Evolutionary conservation across 2,797 vertebrate genomes (phyloP), one percentile per base, ranked within the genome.

Genomic region (Psittacula derbiana): DNA sequence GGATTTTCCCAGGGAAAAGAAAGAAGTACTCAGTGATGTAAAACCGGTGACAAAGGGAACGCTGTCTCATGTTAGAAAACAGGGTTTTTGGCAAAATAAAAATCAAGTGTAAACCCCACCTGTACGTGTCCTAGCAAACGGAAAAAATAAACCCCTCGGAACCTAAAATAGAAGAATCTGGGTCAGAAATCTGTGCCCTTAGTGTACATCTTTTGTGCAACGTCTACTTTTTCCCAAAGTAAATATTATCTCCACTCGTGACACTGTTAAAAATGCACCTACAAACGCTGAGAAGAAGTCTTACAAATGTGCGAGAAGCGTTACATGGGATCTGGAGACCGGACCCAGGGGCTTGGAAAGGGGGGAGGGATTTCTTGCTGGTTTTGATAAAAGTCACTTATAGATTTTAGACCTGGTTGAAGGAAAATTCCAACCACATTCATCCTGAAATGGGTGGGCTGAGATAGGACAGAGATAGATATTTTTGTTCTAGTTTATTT

Each of bases 81-180:
- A 49, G 30, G 31, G 7, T 57, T 90, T 95, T 94, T 91, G 92
- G 91, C 86, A 96, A 94, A 96, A 97, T 80, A 90, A 96, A 97
- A 97, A 92, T 95, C 83, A 94, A 93, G 76, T 94, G 95, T 95
- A 89, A 80, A 92, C 81, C 92, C 96, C 91, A 58, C 49, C 86
- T 95, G 79, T 83, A 94, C 86, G 91, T 65, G 86, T 95, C 81
- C 55, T 52, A 71, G 57, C 66, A 66, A 93, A 83, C 87, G 10
- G 57, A 78, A 31, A 93, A 96, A 96, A 92, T 74, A 95, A 95
- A 75, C 62, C 93, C 95, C 80, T 93, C 19, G 7, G 85, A 92
- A 97, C 95, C 95, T 91, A 96, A 96, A 95, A 95, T 84, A 97
- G 95, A 96, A 93, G 87, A 75, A 94, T 95, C 91, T 93, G 93